Percentiles rank a stretch among this genome's conserved stretches.
Evolutionary conservation across 2,113 vertebrate species (phyloP).

Genomic region (Ranitomeya variabilis): DNA sequence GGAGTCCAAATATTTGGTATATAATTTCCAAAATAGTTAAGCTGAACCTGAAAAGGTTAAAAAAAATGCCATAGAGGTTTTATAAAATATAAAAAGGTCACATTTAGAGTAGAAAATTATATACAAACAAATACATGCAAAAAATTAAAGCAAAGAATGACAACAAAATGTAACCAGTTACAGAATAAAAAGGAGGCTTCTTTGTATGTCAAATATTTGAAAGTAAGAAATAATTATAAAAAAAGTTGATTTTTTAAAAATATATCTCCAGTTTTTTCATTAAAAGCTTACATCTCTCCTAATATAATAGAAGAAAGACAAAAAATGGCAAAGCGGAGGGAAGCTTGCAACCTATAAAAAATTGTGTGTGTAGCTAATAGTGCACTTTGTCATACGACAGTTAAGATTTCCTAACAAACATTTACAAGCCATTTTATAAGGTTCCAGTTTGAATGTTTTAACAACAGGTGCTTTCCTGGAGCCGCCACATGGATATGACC

Average conservation of each 20-base stretch:
- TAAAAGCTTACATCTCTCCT: no score
- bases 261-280: neutral
- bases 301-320: no score
- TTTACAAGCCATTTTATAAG: conserved; percentile 24
- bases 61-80: neutral
- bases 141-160: neutral
- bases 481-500: conserved; percentile 3
- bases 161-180: no score
- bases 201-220: no score
- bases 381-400: neutral
- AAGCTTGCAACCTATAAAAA: neutral
- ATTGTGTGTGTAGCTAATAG: neutral
- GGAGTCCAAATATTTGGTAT: conserved; percentile 91
- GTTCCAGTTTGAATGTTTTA: neutral
- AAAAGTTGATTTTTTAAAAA: no score
- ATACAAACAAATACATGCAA: neutral
- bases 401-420: neutral
- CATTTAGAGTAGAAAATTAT: neutral
- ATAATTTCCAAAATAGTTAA: conserved; percentile 95
- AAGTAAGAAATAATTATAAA: no score
- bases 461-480: neutral
- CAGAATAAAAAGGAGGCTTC: no score
- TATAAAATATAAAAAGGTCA: neutral
- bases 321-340: neutral
- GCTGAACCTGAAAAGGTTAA: conserved; percentile 78